Evolutionary conservation across 2,888 invertebrate genomes (phyloP).

Genomic region (Cantharis flavilabris): DNA sequence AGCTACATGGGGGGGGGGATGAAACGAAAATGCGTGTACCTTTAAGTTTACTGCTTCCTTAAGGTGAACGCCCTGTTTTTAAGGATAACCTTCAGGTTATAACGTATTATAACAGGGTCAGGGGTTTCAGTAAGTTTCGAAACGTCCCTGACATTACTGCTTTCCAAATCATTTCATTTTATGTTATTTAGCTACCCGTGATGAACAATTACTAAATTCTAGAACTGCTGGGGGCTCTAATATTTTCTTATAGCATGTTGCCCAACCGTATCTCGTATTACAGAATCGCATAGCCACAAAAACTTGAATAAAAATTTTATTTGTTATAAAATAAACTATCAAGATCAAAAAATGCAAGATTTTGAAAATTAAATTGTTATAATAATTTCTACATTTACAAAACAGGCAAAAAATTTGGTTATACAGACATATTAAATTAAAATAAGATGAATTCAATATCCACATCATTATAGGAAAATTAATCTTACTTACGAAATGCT

Average conservation of each 20-base stretch:
- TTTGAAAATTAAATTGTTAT: not conserved
- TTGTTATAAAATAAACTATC: not conserved
- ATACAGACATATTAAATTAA: not conserved
- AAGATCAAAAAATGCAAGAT: not conserved
- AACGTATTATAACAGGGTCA: not conserved
- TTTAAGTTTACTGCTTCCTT: not conserved
- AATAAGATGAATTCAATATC: not conserved
- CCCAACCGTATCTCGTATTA: not conserved
- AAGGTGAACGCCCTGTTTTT: not conserved
- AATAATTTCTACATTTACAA: not conserved
- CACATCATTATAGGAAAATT: not conserved
- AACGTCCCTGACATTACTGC: not conserved
- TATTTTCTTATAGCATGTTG: not conserved
- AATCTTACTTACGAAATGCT: not conserved
- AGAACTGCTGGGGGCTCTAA: not conserved
- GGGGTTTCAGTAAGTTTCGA: not conserved
- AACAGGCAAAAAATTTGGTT: not conserved
- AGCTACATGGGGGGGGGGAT: no score
- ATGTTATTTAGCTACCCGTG: not conserved
- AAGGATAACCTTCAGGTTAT: not conserved
- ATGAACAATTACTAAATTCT: not conserved
- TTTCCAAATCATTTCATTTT: not conserved
- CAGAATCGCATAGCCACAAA: not conserved
- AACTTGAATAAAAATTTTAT: no score
- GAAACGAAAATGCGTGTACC: not conserved